A percentile compares a stretch with the other conserved stretches of the same genome.
Conservation (phyloP, 2,888 invertebrate genomes). For the Crematogaster levior region DNA sequence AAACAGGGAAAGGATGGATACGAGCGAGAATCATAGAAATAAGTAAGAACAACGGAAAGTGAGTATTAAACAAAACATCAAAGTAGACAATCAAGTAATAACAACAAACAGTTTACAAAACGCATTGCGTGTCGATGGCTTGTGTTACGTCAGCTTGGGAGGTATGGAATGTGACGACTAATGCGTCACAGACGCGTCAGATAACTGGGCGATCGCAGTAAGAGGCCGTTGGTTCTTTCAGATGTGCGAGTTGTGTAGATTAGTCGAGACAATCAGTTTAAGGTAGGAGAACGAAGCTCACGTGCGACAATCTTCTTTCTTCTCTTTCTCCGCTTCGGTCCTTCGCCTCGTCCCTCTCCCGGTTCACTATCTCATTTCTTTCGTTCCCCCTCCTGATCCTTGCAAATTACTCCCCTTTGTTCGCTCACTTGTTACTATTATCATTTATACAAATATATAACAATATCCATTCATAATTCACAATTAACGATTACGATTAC, state of each 20-base stretch:
- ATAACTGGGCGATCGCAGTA: slow-evolving; percentile 64
- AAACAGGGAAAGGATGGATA: slow-evolving; percentile 44
- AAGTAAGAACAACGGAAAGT: slow-evolving; percentile 65
- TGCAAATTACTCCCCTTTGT: slow-evolving; percentile 43
- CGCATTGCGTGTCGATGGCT: slow-evolving; percentile 60
- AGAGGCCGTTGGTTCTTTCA: slow-evolving; percentile 59
- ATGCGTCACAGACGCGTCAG: slow-evolving; percentile 54
- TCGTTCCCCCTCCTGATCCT: slow-evolving; percentile 59
- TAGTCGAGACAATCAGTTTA: slow-evolving; percentile 49
- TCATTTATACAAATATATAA: slow-evolving; percentile 65
- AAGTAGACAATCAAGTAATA: slow-evolving; percentile 78
- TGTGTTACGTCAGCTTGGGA: slow-evolving; percentile 54
- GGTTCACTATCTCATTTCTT: slow-evolving; percentile 47
- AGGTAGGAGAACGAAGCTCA: slow-evolving; percentile 47
- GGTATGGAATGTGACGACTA: slow-evolving; percentile 69
- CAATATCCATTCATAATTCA: slow-evolving; percentile 55
- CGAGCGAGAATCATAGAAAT: slow-evolving; percentile 52
- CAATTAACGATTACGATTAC: slow-evolving; percentile 55
- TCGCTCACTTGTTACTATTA: slow-evolving; percentile 55
- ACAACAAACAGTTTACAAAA: slow-evolving; percentile 80
- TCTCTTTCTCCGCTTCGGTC: neutral
- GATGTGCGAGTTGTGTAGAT: slow-evolving; percentile 41
- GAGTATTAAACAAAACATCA: slow-evolving; percentile 72
- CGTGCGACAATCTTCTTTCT: slow-evolving; percentile 12
- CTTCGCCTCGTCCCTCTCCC: slow-evolving; percentile 8